Evolutionary conservation across 2,113 vertebrate genomes (phyloP), one percentile per base, ranked within the genome.

Genomic region (Ailurus styani): DNA sequence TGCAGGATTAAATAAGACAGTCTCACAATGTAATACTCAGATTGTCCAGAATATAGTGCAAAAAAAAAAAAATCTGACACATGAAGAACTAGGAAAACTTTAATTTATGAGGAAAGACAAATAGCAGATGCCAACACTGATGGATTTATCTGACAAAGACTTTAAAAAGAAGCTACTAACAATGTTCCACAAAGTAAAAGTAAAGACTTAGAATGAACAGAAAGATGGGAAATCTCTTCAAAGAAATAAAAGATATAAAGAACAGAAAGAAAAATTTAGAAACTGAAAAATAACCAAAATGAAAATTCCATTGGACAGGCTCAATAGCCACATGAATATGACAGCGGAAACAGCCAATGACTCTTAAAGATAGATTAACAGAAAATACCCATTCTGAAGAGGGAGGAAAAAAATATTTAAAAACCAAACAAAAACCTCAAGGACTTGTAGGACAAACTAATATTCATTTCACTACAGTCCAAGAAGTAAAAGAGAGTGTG

Each of bases 31-130:
- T 57, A 89, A 90, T 57, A 90, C 18, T 77, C 84, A 83, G 91
- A 91, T 7, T 87, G 18, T 93, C 52, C 52, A 96, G 75, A 73
- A 96, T 84, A 75, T 3, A 87, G 57, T 79, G 27, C 50, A 81
- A 97, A 98, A 68, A 62, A 29, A 60, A 60, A 64, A 96, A 87
- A 90, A 90, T 29, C 20, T 87, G 87, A 94, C 3, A 95, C 15
- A 75, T 64, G 27, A 96, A 62, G 14, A 96, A 90, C 34, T 29
- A 97, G 20, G 68, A 93, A 95, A 90, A 87, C 0, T 14, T 96
- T 78, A 91, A 87, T 31, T 45, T 89, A 62, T 60, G 21, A 88
- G 29, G 40, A 90, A 77, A 87, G 42, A 90, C 27, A 96, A 91
- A 21, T 55, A 75, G 84, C 47, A 91, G 50, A 91, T 70, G 31